Conservation (phyloP, 1,140 invertebrate species). For the Aradophagus sp. region DNA sequence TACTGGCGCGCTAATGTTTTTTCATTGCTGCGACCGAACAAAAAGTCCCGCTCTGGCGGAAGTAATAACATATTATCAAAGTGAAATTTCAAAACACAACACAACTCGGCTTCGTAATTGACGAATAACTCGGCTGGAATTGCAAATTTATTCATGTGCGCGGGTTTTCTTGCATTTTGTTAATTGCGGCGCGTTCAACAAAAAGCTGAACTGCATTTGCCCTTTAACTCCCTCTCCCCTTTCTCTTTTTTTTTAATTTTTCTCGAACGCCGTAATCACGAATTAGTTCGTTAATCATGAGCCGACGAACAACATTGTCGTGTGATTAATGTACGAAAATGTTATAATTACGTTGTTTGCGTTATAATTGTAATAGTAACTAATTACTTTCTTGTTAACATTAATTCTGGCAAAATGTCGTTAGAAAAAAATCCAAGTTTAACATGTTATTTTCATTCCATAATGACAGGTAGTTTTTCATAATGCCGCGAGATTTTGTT, state of each 20-base stretch:
- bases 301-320: constrained; percentile 4
- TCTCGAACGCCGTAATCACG: constrained; percentile 1
- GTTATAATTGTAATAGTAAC: constrained; percentile 1
- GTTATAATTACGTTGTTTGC: constrained; percentile 1
- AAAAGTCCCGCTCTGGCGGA: constrained; percentile 16
- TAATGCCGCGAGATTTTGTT: too few species aligned
- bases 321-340: constrained; percentile 13
- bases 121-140: constrained; percentile 13
- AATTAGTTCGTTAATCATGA: constrained; percentile 5
- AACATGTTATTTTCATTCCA: too few species aligned
- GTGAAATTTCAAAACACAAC: constrained; percentile 16
- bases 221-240: too few species aligned
- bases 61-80: constrained; percentile 39
- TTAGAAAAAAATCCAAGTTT: too few species aligned
- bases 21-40: constrained; percentile 7
- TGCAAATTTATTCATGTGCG: constrained; percentile 28
- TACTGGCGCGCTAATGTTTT: constrained; percentile 21
- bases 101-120: constrained; percentile 7
- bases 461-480: too few species aligned
- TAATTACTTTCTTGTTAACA: constrained; percentile 4
- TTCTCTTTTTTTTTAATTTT: too few species aligned
- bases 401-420: too few species aligned
- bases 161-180: constrained; percentile 14
- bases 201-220: constrained; percentile 5
- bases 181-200: constrained; percentile 12